Evolutionary conservation across 2,797 vertebrate genomes (phyloP).

Genomic region (Luscinia luscinia): DNA sequence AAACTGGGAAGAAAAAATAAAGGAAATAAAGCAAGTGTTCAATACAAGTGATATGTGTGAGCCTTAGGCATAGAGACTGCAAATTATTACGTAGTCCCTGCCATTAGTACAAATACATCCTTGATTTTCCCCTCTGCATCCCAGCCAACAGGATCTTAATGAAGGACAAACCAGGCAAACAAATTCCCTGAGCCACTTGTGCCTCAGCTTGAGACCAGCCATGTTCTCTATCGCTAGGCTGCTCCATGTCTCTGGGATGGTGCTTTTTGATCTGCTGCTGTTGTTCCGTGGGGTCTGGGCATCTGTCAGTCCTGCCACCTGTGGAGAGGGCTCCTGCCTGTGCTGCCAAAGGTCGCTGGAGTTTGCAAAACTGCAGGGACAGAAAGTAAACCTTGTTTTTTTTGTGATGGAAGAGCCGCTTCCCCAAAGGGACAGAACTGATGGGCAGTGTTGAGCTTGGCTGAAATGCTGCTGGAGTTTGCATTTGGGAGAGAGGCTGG

Average conservation of each 20-base stretch:
- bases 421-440: background rate
- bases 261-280: background rate
- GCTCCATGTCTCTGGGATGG: fast-evolving
- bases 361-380: background rate
- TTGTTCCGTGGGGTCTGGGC: background rate
- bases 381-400: background rate
- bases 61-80: background rate
- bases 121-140: background rate
- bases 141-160: background rate
- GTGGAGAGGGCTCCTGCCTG: background rate
- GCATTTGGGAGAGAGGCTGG: background rate
- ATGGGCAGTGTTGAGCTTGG: background rate
- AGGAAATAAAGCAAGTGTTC: background rate
- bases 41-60: background rate
- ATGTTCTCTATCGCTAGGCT: background rate
- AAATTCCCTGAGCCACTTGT: background rate
- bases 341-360: background rate
- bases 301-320: background rate
- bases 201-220: background rate
- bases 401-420: fast-evolving
- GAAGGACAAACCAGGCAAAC: background rate
- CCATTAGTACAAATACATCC: background rate
- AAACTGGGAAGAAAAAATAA: background rate
- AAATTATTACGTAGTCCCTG: background rate
- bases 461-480: background rate